A percentile compares a stretch with the other conserved stretches of the same genome.
Evolutionary conservation across 2,888 invertebrate genomes (phyloP).

Genomic region (Agrenia bidenticulata): DNA sequence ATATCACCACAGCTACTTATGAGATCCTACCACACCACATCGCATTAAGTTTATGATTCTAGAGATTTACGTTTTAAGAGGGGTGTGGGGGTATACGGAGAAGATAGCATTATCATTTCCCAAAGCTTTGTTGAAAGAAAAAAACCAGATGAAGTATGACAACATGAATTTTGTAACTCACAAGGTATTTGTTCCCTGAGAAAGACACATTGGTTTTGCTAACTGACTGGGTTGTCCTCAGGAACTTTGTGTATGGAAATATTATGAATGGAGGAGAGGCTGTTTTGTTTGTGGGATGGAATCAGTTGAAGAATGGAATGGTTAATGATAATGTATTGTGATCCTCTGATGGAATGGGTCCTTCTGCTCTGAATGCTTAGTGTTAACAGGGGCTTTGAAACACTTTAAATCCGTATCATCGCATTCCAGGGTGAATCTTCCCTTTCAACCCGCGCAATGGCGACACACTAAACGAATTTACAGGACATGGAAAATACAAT

Average conservation of each 20-base stretch:
- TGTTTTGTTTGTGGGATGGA: conserved; percentile 21
- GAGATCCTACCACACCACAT: too few relatives aligned
- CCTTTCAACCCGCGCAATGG: background rate
- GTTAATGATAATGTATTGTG: conserved; percentile 53
- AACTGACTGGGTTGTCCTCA: conserved; percentile 22
- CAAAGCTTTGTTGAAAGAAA: background rate
- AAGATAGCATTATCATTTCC: conserved; percentile 13
- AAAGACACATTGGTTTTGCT: conserved; percentile 11
- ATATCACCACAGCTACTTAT: too few relatives aligned
- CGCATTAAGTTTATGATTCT: too few relatives aligned
- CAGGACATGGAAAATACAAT: too few relatives aligned
- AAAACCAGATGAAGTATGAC: conserved; percentile 9
- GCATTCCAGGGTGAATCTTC: conserved; percentile 35
- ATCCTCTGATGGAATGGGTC: conserved; percentile 46
- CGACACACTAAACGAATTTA: too few relatives aligned
- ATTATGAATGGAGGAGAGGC: conserved; percentile 15
- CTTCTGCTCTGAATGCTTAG: conserved; percentile 24
- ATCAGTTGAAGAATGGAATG: conserved; percentile 45
- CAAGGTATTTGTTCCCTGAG: background rate
- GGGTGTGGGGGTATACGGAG: background rate
- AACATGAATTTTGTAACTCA: background rate
- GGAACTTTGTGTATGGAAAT: background rate
- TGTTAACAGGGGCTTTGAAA: conserved; percentile 35
- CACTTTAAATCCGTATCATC: conserved; percentile 45
- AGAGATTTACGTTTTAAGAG: background rate